Conservation (phyloP, 2,113 vertebrate genomes). For the Sigmodon hispidus region DNA sequence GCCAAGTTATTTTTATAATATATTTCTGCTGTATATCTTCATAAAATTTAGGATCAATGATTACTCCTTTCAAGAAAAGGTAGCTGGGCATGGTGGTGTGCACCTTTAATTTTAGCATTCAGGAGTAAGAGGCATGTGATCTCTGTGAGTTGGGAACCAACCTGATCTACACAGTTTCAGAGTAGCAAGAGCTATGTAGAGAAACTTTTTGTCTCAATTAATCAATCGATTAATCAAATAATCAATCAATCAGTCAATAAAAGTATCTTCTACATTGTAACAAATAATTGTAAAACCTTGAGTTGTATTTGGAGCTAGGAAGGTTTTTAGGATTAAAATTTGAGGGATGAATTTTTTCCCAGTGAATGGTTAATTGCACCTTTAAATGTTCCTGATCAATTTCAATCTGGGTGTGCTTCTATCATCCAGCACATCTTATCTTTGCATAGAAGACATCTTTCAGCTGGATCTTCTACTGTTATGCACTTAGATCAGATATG, state of each 20-base stretch:
- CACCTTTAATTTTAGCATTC: background rate
- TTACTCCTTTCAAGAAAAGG: background rate
- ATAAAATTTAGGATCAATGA: background rate
- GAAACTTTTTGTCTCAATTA: background rate
- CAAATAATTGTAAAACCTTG: background rate
- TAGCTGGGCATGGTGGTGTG: background rate
- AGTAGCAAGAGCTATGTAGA: too few relatives aligned
- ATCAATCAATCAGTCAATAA: too few relatives aligned
- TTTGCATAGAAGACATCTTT: background rate
- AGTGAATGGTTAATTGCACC: background rate
- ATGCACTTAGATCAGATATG: background rate
- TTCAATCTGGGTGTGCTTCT: background rate
- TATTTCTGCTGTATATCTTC: background rate
- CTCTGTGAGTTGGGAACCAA: background rate
- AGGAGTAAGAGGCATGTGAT: background rate
- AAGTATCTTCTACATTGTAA: background rate
- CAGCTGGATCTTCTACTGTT: background rate
- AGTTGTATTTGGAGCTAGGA: background rate
- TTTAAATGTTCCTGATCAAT: background rate
- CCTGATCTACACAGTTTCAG: background rate
- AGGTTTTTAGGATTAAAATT: background rate
- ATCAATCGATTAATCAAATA: too few relatives aligned
- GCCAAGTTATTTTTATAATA: background rate
- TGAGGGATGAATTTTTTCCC: conserved; percentile 28
- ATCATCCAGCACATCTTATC: background rate